phyloP scores from a whole-genome alignment of 1,140 invertebrate species.

The Grapholita molesta region DNA sequence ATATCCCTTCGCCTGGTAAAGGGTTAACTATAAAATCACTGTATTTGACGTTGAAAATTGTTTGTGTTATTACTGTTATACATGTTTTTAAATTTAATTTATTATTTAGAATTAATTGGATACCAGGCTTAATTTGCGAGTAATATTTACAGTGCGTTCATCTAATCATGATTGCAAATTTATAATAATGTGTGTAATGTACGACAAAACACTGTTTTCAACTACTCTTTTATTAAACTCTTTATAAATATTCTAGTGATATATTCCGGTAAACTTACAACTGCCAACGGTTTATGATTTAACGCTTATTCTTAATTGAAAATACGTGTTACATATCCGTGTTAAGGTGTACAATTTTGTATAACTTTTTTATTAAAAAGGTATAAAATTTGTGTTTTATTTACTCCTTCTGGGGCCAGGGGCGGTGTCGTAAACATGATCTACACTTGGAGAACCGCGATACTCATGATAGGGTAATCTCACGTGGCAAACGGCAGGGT shows the following conservation, averaged over 20 bases:
- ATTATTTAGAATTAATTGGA: too few relatives aligned
- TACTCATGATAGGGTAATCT: not conserved
- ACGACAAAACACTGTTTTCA: too few relatives aligned
- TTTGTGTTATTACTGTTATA: too few relatives aligned
- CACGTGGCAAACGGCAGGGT: too few relatives aligned
- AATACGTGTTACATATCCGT: not conserved
- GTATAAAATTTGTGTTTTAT: conserved; percentile 55
- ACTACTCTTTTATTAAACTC: not conserved
- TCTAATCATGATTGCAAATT: too few relatives aligned
- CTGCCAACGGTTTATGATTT: not conserved
- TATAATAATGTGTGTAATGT: too few relatives aligned
- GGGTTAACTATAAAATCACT: too few relatives aligned
- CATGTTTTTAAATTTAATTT: too few relatives aligned
- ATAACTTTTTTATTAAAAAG: conserved; percentile 54
- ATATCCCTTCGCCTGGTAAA: too few relatives aligned
- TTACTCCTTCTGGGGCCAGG: conserved; percentile 22
- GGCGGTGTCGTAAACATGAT: not conserved
- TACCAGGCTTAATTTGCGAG: too few relatives aligned
- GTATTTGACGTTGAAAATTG: too few relatives aligned
- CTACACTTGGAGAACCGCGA: not conserved
- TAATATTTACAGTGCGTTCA: too few relatives aligned
- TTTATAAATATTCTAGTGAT: not conserved
- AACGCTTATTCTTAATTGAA: not conserved
- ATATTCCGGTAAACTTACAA: not conserved
- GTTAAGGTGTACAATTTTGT: conserved; percentile 28